Evolutionary conservation across 2,888 invertebrate genomes (phyloP).

Genomic region (Ormyrus nitidulus): DNA sequence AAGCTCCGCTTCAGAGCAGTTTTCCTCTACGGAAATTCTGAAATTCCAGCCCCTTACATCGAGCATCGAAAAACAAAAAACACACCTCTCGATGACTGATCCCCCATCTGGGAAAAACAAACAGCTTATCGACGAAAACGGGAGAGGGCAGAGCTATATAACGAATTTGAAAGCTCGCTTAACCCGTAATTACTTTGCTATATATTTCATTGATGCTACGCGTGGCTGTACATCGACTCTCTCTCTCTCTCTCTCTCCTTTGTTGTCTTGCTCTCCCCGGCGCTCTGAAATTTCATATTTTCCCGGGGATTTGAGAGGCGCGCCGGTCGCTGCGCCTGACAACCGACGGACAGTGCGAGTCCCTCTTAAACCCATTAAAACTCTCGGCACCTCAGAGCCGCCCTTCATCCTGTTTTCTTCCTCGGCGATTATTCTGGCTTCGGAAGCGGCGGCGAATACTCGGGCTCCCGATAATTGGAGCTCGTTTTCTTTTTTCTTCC

Average conservation of each 20-base stretch:
- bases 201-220: slow-evolving; percentile 38
- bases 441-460: slow-evolving; percentile 17
- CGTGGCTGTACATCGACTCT: slow-evolving; percentile 14
- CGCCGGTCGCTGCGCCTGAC: slow-evolving; percentile 57
- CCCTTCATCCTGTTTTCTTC: slow-evolving; percentile 3
- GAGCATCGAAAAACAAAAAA: background rate
- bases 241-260: slow-evolving; percentile 14
- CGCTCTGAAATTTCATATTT: slow-evolving; percentile 61
- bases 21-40: background rate
- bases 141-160: background rate
- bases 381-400: background rate
- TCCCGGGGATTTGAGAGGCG: slow-evolving; percentile 37
- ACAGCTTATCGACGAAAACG: slow-evolving; percentile 33
- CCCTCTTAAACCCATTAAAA: slow-evolving; percentile 59
- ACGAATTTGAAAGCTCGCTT: slow-evolving; percentile 32
- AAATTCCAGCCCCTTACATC: background rate
- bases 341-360: slow-evolving; percentile 56
- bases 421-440: slow-evolving; percentile 48
- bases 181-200: slow-evolving; percentile 49
- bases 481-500: background rate
- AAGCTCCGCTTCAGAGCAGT: too few relatives aligned
- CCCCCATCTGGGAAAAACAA: background rate
- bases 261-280: background rate
- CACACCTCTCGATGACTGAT: background rate
- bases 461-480: slow-evolving; percentile 45